Base-by-base conservation (phyloP, 2,888 invertebrate species). In the Cerceris rybyensis region DNA sequence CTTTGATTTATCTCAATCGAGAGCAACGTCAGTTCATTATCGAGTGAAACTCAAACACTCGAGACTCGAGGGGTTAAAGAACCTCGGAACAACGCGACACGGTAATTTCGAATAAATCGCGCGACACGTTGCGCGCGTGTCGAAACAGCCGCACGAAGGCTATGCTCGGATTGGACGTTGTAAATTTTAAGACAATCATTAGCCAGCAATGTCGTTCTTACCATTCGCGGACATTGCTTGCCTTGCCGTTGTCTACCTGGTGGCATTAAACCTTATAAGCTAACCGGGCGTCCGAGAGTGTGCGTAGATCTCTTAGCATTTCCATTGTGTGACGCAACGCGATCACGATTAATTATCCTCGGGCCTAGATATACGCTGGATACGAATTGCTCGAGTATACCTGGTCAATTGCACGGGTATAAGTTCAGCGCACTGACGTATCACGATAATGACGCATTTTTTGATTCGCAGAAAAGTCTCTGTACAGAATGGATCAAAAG, bases 251-350 rank as follows among this genome's bases (percentile, higher is more conserved):
- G 74, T 67, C 63, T 70, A 58, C 42, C 59, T 63, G 14, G 66
- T 69, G 72, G 70, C 83, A 84, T 80, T 79, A 84, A 80, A 76
- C 84, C 84, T 73, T 86, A 86, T 85, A 83, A 28, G 84, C 68
- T 28, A 60, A 50, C 50, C 55, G 49, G 55, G 58, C 69, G 63
- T 63, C 74, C 59, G n/a, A 16, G 58, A 39, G 64, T 55, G 50
- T 55, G 63, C 75, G 82, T 70, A 74, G 72, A 72, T 82, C 74
- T 39, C 16, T 17, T 57, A 66, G 72, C 78, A 58, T 72, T 75
- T 52, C 78, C 72, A 84, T 84, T 82, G 82, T 80, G 64, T 78
- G 84, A 84, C 72, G 72, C 75, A 84, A 83, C 71, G 41, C 60
- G 43, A 16, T 64, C 58, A 64, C 81, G 83, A 82, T 83, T 83